phyloP scores from a whole-genome alignment of 2,797 vertebrate species.

The Anguilla megastoma region DNA sequence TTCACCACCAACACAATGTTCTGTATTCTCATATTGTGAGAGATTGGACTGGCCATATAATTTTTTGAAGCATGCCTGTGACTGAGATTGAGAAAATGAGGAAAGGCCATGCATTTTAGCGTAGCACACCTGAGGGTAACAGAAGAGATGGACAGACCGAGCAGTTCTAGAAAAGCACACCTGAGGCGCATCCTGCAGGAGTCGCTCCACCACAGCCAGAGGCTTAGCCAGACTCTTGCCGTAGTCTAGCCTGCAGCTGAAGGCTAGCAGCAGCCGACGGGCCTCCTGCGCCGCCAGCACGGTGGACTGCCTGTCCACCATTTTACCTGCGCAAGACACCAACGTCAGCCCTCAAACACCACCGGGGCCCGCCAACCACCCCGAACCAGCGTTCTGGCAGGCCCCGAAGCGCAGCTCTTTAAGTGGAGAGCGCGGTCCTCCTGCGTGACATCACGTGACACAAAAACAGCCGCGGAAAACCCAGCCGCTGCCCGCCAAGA shows the following conservation, averaged over 20 bases:
- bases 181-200: constrained; percentile 57
- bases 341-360: neutral
- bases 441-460: no score
- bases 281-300: constrained; percentile 64
- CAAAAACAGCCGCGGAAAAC: neutral
- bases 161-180: constrained; percentile 46
- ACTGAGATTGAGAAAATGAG: neutral
- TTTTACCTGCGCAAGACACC: constrained; percentile 54
- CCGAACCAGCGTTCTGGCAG: neutral
- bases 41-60: no score
- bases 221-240: constrained; percentile 65
- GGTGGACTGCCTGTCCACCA: constrained; percentile 52
- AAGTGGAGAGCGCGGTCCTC: neutral
- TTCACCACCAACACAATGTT: no score
- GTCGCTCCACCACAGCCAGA: constrained; percentile 60
- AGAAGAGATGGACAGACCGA: neutral
- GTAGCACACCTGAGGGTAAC: neutral
- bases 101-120: neutral
- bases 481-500: neutral
- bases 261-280: constrained; percentile 66
- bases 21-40: no score
- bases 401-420: neutral
- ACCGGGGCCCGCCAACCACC: no score
- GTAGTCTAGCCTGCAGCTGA: constrained; percentile 72
- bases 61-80: neutral